These are phyloP conservation scores for Gandaritis pyraliata DNA, from an alignment of 2,888 invertebrate genomes.

Conservation along the genomic window DNA sequence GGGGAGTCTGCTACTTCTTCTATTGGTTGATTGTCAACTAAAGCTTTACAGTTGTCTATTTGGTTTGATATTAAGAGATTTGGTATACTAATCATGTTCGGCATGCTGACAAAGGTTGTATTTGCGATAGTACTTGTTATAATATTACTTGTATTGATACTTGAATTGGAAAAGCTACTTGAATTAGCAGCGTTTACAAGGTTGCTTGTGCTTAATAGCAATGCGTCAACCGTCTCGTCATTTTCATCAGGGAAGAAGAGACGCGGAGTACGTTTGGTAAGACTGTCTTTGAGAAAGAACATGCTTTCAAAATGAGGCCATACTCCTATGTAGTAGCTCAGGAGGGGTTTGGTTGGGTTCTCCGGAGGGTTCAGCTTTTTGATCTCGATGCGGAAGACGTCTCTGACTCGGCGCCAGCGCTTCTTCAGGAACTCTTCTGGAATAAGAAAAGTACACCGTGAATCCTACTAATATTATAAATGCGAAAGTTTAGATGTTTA, in stretches of 20 bases:
- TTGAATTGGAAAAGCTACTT: not conserved
- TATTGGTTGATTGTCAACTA: not conserved
- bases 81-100: not conserved
- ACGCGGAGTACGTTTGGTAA: conserved; percentile 18
- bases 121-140: not conserved
- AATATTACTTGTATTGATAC: not conserved
- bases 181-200: not conserved
- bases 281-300: conserved; percentile 41
- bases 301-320: conserved; percentile 47
- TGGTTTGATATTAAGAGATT: not conserved
- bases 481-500: no score
- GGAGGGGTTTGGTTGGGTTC: conserved; percentile 38
- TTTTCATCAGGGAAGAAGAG: conserved; percentile 28
- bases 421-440: conserved; percentile 47
- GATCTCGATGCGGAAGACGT: conserved; percentile 41
- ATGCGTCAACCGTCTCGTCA: conserved; percentile 4
- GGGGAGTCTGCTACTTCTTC: conserved; percentile 6
- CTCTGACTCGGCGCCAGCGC: conserved; percentile 50
- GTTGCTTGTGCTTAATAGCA: not conserved
- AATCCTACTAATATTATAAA: not conserved
- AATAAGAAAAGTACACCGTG: conserved; percentile 1
- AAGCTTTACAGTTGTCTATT: not conserved
- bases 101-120: not conserved
- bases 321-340: conserved; percentile 45
- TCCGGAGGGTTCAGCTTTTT: conserved; percentile 16